Evolutionary conservation across 1,140 invertebrate species (phyloP).

Genomic region (Pectinophora gossypiella): DNA sequence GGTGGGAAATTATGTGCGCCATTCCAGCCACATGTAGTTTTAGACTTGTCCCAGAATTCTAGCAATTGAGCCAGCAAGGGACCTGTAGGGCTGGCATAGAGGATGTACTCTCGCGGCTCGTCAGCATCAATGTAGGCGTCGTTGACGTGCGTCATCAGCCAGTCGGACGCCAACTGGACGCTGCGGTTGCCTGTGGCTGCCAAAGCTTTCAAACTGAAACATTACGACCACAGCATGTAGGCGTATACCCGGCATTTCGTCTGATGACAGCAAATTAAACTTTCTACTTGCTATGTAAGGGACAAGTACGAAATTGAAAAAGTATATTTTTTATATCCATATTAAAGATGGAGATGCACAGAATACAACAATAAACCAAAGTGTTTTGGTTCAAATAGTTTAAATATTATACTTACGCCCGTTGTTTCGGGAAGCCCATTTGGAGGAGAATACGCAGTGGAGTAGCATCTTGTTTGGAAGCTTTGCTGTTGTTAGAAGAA

Average conservation of each 20-base stretch:
- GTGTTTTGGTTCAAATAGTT: no score
- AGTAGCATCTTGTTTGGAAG: conserved; percentile 83
- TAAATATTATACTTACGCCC: conserved; percentile 80
- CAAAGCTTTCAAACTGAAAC: conserved; percentile 87
- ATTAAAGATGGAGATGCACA: no score
- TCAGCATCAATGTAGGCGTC: conserved; percentile 86
- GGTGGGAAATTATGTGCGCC: conserved; percentile 92
- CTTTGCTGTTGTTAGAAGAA: conserved; percentile 69
- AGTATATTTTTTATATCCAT: no score
- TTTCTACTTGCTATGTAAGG: no score
- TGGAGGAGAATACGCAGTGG: conserved; percentile 88
- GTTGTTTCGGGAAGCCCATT: conserved; percentile 90
- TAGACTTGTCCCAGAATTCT: conserved; percentile 88
- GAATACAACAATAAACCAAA: no score
- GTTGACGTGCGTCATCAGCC: conserved; percentile 91
- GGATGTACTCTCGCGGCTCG: conserved; percentile 86
- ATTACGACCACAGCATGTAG: no score
- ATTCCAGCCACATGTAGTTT: conserved; percentile 86
- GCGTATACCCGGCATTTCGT: no score
- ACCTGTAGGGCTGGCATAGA: conserved; percentile 91
- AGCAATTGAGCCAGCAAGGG: conserved; percentile 79
- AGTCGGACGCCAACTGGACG: conserved; percentile 91
- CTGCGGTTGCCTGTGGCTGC: conserved; percentile 92
- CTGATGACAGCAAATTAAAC: no score
- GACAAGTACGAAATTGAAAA: no score